Evolutionary conservation across 53 echinoderm and acorn worm species (phyloP).

Genomic region (Glandiceps talaboti): DNA sequence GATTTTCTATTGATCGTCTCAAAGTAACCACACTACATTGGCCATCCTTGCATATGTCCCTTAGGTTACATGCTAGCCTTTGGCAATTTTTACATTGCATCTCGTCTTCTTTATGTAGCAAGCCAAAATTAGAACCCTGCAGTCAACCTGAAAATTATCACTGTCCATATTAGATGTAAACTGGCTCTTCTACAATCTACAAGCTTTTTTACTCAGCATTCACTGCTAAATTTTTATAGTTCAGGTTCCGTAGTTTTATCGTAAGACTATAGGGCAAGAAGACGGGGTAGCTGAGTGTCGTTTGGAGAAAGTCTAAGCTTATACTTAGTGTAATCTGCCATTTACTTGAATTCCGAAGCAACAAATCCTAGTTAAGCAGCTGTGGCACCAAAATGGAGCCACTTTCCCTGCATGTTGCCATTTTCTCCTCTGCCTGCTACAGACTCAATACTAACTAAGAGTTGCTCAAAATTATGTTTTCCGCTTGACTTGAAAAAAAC

Average conservation of each 20-base stretch:
- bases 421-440: neutral
- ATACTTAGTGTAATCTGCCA: neutral
- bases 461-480: no score
- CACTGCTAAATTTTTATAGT: no score
- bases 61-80: neutral
- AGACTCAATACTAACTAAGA: no score
- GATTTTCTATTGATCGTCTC: neutral
- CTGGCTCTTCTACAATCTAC: no score
- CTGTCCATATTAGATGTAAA: neutral
- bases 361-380: neutral
- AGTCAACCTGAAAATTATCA: neutral
- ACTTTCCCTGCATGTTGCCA: neutral
- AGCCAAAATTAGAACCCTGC: neutral
- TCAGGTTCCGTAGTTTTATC: no score
- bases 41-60: neutral
- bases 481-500: no score
- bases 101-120: neutral
- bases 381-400: slow-evolving; percentile 1
- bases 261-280: no score
- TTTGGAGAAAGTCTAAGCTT: neutral
- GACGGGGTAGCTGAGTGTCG: neutral
- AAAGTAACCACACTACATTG: neutral
- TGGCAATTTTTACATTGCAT: neutral
- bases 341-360: neutral
- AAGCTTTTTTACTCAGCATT: no score